Conservation (phyloP, 2,797 vertebrate genomes). For the Brachyrhaphis roseni region DNA sequence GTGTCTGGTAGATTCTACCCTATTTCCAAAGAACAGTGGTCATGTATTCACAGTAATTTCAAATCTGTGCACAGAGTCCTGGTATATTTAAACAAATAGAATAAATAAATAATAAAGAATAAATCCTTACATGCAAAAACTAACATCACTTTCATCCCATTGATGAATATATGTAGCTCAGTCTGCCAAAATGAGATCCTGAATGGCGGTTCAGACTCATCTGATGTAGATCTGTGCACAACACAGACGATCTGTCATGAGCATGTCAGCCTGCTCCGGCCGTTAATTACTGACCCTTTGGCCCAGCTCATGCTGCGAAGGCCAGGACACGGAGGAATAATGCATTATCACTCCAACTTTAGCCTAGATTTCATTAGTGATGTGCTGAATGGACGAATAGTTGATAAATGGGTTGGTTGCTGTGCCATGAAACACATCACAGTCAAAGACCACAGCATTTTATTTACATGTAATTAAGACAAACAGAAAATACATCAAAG, state of each 20-base stretch:
- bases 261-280: conserved; percentile 33
- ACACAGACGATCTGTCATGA: conserved; percentile 14
- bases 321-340: conserved; percentile 29
- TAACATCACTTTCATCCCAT: neutral
- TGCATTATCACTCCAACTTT: conserved; percentile 16
- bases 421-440: neutral
- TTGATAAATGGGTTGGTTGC: neutral
- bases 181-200: conserved; percentile 6
- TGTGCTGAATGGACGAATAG: neutral
- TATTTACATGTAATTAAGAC: neutral
- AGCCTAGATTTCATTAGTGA: conserved; percentile 9
- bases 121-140: neutral
- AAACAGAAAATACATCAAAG: neutral
- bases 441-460: neutral
- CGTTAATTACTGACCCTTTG: conserved; percentile 23
- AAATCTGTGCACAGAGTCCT: too few species aligned
- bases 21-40: neutral
- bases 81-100: too few species aligned
- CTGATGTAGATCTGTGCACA: neutral
- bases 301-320: conserved; percentile 22
- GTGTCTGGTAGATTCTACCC: neutral
- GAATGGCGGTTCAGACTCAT: neutral
- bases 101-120: too few species aligned
- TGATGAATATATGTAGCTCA: neutral
- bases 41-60: too few species aligned